A percentile compares a stretch with the other conserved stretches of the same genome.
Conservation (phyloP, 2,113 vertebrate species). For the Myocastor coypus region DNA sequence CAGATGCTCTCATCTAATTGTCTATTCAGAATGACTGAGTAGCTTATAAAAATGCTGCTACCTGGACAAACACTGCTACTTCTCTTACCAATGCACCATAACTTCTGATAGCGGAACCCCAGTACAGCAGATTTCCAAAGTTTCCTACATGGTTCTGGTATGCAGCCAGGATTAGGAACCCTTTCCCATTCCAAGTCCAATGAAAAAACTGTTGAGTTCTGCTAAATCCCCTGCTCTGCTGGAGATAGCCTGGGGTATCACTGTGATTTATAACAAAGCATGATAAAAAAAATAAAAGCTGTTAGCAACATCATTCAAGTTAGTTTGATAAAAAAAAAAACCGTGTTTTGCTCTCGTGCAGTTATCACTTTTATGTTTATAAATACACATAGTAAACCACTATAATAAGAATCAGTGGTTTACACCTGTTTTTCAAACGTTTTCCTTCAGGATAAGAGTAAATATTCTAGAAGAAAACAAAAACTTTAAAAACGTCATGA, state of each 20-base stretch:
- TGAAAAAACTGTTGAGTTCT: slow-evolving; percentile 38
- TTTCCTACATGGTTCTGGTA: not conserved
- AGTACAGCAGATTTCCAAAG: slow-evolving; percentile 26
- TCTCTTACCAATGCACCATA: not conserved
- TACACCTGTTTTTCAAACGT: slow-evolving; percentile 24
- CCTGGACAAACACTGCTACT: not conserved
- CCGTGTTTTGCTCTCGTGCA: slow-evolving; percentile 6
- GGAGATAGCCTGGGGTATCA: not conserved
- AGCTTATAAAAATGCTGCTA: not conserved
- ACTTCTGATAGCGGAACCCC: not conserved
- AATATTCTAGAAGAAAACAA: slow-evolving; percentile 28
- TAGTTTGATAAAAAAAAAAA: slow-evolving; percentile 43
- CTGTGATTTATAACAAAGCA: slow-evolving; percentile 31
- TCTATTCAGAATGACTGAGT: not conserved
- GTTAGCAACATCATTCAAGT: slow-evolving; percentile 17
- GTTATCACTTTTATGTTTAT: slow-evolving; percentile 9
- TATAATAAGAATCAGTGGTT: slow-evolving; percentile 23
- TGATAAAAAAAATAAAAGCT: slow-evolving; percentile 24
- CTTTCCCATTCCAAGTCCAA: not conserved
- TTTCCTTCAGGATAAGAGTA: not conserved
- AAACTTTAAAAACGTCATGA: not conserved
- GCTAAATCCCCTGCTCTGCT: not conserved
- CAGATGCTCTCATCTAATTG: not conserved
- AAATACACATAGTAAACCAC: not conserved
- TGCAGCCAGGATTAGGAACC: not conserved